Evolutionary conservation across 2,888 invertebrate genomes (phyloP), one percentile per base, ranked within the genome.

Genomic region (Spatulosminthurus flaviceps): DNA sequence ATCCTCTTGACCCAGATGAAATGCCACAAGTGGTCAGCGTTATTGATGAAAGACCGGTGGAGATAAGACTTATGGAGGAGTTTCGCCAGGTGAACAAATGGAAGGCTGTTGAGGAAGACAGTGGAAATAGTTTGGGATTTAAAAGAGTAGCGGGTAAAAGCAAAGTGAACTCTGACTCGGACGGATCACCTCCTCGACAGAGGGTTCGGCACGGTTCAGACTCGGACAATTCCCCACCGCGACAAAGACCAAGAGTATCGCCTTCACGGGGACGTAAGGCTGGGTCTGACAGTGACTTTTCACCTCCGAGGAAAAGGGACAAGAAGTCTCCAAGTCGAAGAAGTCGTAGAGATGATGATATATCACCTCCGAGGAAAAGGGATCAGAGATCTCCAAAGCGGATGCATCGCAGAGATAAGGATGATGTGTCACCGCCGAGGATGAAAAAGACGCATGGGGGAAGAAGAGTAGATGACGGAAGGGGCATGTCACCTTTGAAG

Each of bases 11-110:
- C 66, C 41, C 91, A n/a, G 97, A 97, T 86, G 95, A 97, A 87
- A 95, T 93, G 0, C 97, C 97, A 0, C 93, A 94, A 87, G 92
- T 97, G 82, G 96, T 94, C 0, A 95, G 94, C 0, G 91, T 96
- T 75, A 91, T 95, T 72, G 96, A 96, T 87, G 96, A 96, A 70
- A 87, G 94, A 84, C 93, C 94, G 0, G 89, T 91, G 77, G 91
- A 93, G 82, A 85, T 93, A 13, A 86, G 90, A 87, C 84, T 77
- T 9, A 71, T 86, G 42, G 86, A 86, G 73, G 80, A 83, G 43
- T 81, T 87, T 83, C 60, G 78, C 83, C 78, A 74, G 28, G 81
- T 81, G 34, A 82, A 81, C 61, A 85, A 85, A 80, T 82, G 84
- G 82, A 82, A 81, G 79, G 79, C 81, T 11, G 28, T 84, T 4